Conservation (phyloP, 2,888 invertebrate species). For the Hydraecia micacea region DNA sequence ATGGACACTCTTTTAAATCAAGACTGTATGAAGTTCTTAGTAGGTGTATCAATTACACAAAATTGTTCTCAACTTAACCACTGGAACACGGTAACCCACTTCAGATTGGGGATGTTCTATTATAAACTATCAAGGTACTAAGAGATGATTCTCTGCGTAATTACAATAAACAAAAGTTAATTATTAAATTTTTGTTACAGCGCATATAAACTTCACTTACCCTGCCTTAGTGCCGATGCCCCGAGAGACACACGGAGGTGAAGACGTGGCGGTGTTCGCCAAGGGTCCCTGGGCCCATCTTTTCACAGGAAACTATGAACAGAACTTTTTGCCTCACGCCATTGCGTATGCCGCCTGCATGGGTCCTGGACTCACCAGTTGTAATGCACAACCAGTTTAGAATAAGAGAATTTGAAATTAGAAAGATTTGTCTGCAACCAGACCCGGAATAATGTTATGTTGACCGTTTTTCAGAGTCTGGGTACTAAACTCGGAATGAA, state of each 20-base stretch:
- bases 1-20: too few species aligned
- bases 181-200: slow-evolving; percentile 74
- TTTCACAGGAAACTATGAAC: slow-evolving; percentile 94
- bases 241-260: slow-evolving; percentile 94
- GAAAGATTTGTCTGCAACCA: neutral
- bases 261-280: slow-evolving; percentile 95
- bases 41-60: too few species aligned
- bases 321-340: slow-evolving; percentile 94
- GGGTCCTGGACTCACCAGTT: slow-evolving; percentile 90
- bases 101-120: too few species aligned
- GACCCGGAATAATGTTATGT: neutral
- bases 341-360: slow-evolving; percentile 94
- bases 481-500: neutral
- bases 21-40: too few species aligned
- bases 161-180: neutral
- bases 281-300: slow-evolving; percentile 95
- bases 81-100: neutral
- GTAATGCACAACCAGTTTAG: slow-evolving; percentile 68
- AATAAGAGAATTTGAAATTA: neutral
- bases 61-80: neutral
- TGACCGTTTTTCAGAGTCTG: slow-evolving; percentile 9
- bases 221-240: slow-evolving; percentile 91
- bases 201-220: slow-evolving; percentile 85
- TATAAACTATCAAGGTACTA: too few species aligned
- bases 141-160: neutral